Percentiles rank a stretch among this genome's conserved stretches.
These are phyloP conservation scores for Macaria notata DNA, from an alignment of 2,888 invertebrate species.

Conservation along the genomic window DNA sequence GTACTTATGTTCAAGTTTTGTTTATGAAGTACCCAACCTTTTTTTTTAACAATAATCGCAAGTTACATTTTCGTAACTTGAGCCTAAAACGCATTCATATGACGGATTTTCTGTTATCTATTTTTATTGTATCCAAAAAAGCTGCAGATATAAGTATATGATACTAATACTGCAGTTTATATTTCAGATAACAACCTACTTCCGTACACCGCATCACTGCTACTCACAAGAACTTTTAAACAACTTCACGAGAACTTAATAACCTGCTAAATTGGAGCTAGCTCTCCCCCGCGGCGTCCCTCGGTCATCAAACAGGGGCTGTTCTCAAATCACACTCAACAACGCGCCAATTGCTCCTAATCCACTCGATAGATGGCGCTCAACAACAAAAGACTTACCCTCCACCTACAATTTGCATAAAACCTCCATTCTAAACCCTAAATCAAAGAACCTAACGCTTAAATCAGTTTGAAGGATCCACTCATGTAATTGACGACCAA, in stretches of 20 bases:
- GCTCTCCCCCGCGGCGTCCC: constrained; percentile 24
- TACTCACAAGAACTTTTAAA: neutral
- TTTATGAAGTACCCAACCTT: too few relatives aligned
- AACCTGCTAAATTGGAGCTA: constrained; percentile 13
- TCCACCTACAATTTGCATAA: constrained; percentile 30
- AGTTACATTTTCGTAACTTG: too few relatives aligned
- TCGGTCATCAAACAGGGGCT: constrained; percentile 32
- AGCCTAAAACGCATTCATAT: too few relatives aligned
- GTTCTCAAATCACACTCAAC: constrained; percentile 63
- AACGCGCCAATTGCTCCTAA: constrained; percentile 71
- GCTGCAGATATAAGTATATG: too few relatives aligned
- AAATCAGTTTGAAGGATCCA: constrained; percentile 7
- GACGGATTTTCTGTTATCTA: too few relatives aligned
- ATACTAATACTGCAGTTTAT: too few relatives aligned
- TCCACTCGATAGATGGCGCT: constrained; percentile 67
- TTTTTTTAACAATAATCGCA: too few relatives aligned
- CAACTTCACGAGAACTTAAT: constrained; percentile 3
- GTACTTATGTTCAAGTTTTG: too few relatives aligned
- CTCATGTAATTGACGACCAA: neutral
- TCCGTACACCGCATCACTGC: neutral
- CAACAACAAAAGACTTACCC: constrained; percentile 55
- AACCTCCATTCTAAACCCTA: constrained; percentile 8
- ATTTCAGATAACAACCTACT: too few relatives aligned
- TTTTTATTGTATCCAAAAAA: too few relatives aligned
- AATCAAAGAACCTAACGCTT: constrained; percentile 1